phyloP scores from a whole-genome alignment of 2,888 invertebrate species.

The Spilosoma lubricipeda region DNA sequence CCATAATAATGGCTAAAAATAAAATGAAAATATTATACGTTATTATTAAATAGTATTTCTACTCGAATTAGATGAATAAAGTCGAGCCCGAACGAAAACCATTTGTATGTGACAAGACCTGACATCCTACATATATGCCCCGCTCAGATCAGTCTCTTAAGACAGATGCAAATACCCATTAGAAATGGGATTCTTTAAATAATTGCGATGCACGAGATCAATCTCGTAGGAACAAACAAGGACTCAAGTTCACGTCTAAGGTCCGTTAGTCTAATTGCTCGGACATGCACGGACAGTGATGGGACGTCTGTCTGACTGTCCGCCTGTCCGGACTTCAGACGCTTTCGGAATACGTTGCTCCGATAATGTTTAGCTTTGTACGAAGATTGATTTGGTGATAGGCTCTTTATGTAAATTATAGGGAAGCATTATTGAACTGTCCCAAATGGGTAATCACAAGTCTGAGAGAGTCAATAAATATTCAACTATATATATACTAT shows the following conservation, averaged over 20 bases:
- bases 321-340: slow-evolving; percentile 56
- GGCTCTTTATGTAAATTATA: slow-evolving; percentile 53
- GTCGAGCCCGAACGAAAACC: not conserved
- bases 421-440: slow-evolving; percentile 16
- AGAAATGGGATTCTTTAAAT: slow-evolving; percentile 42
- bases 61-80: not conserved
- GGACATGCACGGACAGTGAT: slow-evolving; percentile 67
- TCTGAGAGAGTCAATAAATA: not conserved
- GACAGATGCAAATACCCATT: slow-evolving; percentile 28
- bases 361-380: slow-evolving; percentile 63
- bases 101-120: slow-evolving; percentile 3
- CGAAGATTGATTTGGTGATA: slow-evolving; percentile 66
- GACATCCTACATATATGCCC: slow-evolving; percentile 8
- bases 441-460: slow-evolving; percentile 3
- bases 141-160: slow-evolving; percentile 8
- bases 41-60: not conserved
- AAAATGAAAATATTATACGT: no score
- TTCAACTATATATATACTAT: not conserved
- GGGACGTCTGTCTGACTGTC: slow-evolving; percentile 61
- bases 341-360: slow-evolving; percentile 65
- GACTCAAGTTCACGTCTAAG: slow-evolving; percentile 58
- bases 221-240: slow-evolving; percentile 52
- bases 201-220: slow-evolving; percentile 51
- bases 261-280: slow-evolving; percentile 78
- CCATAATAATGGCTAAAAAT: no score